These are phyloP conservation scores for Chitala chitala DNA, from an alignment of 2,113 vertebrate species.

Conservation along the genomic window DNA sequence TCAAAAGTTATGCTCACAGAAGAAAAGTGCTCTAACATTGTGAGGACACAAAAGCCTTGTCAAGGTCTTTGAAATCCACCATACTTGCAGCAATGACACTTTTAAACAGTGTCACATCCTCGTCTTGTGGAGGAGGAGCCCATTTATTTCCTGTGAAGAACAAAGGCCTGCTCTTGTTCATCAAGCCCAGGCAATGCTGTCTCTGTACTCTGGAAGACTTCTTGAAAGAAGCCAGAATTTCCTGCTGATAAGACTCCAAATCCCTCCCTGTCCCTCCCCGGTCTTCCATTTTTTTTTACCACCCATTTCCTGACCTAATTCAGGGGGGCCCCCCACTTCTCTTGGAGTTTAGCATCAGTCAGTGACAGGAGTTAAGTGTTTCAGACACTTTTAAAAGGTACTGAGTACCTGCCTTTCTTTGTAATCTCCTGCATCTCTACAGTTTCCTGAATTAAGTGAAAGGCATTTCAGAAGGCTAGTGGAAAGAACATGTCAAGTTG, in stretches of 20 bases:
- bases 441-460: too few relatives aligned
- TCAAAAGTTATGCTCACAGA: neutral
- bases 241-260: constrained; percentile 28
- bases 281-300: neutral
- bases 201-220: neutral
- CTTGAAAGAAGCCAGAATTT: constrained; percentile 37
- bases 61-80: neutral
- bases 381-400: neutral
- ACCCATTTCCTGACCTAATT: neutral
- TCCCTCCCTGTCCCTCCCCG: too few relatives aligned
- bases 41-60: neutral
- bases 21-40: neutral
- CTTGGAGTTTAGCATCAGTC: neutral
- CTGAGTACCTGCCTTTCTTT: neutral
- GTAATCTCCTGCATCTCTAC: neutral
- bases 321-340: neutral
- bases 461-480: too few relatives aligned
- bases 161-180: constrained; percentile 12
- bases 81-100: neutral
- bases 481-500: too few relatives aligned
- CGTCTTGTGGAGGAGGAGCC: neutral
- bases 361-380: neutral
- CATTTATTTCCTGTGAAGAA: constrained; percentile 10
- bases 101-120: constrained; percentile 11
- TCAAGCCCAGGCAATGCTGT: neutral